Percentiles rank a stretch among this genome's conserved stretches.
These are phyloP conservation scores for Andrena fulva DNA, from an alignment of 2,888 invertebrate species.

Conservation along the genomic window DNA sequence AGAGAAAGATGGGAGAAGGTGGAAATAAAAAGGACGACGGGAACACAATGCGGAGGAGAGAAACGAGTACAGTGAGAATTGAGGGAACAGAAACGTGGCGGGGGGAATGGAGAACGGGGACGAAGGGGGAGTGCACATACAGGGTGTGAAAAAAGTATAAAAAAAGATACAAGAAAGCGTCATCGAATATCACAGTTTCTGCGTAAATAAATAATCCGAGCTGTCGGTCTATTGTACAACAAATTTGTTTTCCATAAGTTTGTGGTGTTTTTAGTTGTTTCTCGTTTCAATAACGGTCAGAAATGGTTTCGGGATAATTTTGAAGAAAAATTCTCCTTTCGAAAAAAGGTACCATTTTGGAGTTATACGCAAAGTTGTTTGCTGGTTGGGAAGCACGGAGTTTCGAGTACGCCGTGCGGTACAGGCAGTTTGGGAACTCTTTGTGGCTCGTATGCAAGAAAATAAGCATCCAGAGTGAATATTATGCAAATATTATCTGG, in stretches of 20 bases:
- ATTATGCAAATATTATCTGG: neutral
- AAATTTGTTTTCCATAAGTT: neutral
- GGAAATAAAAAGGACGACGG: constrained; percentile 40
- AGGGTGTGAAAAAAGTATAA: constrained; percentile 26
- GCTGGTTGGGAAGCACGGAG: neutral
- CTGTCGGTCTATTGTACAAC: neutral
- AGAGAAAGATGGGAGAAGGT: constrained; percentile 6
- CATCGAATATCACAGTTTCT: too few species aligned
- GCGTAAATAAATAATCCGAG: neutral
- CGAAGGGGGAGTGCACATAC: constrained; percentile 18
- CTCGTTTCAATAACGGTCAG: neutral
- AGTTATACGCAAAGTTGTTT: neutral
- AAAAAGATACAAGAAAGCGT: neutral
- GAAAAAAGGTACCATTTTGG: neutral
- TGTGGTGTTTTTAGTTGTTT: neutral
- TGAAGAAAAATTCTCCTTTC: neutral
- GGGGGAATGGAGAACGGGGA: neutral
- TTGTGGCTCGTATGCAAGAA: neutral
- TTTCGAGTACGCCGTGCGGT: neutral
- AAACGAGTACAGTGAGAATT: constrained; percentile 15
- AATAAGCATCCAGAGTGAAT: constrained; percentile 2
- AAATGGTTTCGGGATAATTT: too few species aligned
- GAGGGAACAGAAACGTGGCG: constrained; percentile 3
- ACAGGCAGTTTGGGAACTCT: neutral
- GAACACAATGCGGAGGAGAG: constrained; percentile 18